Conservation (phyloP, 2,113 vertebrate genomes). For the Hippopotamus amphibius region DNA sequence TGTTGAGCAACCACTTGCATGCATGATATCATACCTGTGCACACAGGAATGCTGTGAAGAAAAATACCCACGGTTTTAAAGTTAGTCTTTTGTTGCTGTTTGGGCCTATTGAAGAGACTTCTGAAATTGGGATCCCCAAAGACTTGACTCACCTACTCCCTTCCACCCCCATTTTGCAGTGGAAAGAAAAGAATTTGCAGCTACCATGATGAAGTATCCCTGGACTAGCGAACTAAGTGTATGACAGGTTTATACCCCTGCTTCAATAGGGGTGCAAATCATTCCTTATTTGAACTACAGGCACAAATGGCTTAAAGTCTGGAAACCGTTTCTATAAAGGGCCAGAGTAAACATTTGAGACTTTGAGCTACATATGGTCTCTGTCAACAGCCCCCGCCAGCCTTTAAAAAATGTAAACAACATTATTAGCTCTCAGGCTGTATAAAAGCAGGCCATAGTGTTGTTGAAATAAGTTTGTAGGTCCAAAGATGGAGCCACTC, state of each 20-base stretch:
- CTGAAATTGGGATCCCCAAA: background rate
- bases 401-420: background rate
- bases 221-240: background rate
- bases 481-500: background rate
- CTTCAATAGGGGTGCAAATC: background rate
- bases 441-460: background rate
- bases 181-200: background rate
- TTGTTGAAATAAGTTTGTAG: background rate
- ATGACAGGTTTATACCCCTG: background rate
- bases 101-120: background rate
- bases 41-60: background rate
- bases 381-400: background rate
- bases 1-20: background rate
- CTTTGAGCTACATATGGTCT: background rate
- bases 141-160: background rate
- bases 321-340: background rate
- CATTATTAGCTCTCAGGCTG: background rate
- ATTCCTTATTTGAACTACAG: background rate
- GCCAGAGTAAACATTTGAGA: background rate
- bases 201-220: background rate
- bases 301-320: background rate
- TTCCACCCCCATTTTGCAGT: background rate
- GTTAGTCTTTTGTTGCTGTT: background rate
- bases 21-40: background rate
- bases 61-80: background rate